Base-by-base conservation (phyloP, 1,140 invertebrate genomes). In the Drepana arcuata region DNA sequence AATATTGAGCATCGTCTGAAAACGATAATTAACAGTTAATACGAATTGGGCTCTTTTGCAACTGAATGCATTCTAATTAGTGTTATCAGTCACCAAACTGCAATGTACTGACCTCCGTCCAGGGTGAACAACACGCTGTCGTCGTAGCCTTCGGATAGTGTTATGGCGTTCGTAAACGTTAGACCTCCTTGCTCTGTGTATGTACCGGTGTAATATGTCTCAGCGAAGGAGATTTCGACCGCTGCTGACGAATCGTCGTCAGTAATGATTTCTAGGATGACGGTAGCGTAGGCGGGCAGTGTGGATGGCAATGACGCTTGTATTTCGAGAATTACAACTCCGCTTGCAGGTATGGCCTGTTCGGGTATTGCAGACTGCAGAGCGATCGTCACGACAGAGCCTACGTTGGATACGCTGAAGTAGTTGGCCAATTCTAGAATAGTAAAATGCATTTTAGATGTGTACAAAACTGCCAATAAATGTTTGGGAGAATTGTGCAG, bases 1-100 rank as follows among this genome's bases (percentile, higher is more conserved):
- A 65, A 45, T 49, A 61, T 28, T 39, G 26, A 2, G 57, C 16
- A 28, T 47, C 26, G 16, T 57, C 63, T 55, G 45, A 34, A 62
- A 57, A n/a, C n/a, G n/a, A n/a, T n/a, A n/a, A n/a, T n/a, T n/a
- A n/a, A n/a, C n/a, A n/a, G n/a, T n/a, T n/a, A n/a, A n/a, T n/a
- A n/a, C n/a, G n/a, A n/a, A n/a, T n/a, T n/a, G n/a, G n/a, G n/a
- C n/a, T n/a, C n/a, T n/a, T n/a, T n/a, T n/a, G n/a, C n/a, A n/a
- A n/a, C n/a, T n/a, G n/a, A n/a, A n/a, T n/a, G n/a, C n/a, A n/a
- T n/a, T n/a, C n/a, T n/a, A n/a, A n/a, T n/a, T n/a, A n/a, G n/a
- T n/a, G n/a, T n/a, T n/a, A n/a, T n/a, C n/a, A n/a, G n/a, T n/a
- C n/a, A n/a, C n/a, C n/a, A n/a, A n/a, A n/a, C n/a, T n/a, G n/a